Base-by-base conservation (phyloP, 1,140 invertebrate genomes). In the Drosophila tristis region DNA sequence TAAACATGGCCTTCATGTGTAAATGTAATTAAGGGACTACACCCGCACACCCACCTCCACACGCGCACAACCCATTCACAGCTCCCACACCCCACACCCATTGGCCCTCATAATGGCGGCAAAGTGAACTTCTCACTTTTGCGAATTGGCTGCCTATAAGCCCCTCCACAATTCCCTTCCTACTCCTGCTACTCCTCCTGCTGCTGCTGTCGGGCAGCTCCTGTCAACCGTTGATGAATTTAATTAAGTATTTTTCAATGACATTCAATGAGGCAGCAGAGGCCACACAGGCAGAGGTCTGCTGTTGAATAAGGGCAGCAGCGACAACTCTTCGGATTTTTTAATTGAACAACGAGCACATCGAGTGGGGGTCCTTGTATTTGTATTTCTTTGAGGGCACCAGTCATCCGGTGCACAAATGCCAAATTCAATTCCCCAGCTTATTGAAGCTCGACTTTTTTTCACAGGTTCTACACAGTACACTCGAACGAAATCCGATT, bases 211-310 rank as follows among this genome's bases (percentile, higher is more conserved):
- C 31, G 49, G 63, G 58, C 74, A 68, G 55, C 58, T 73, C 79
- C 82, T 87, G 82, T 87, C 82, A 89, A 82, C 84, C 85, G 79
- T 80, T 89, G 79, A 89, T 87, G 79, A 87, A 89, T 87, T 89
- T 87, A 87, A 87, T 87, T 87, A 89, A 89, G 84, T 87, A 89
- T 80, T 89, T 74, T 87, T 77, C 82, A 86, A 87, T 82, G 82
- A 75, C 78, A 81, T 68, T 66, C 82, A 78, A 86, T 75, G 71
- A 72, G 72, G 26, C 58, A 54, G 43, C 16, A 25, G 43, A 2
- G 42, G 23, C 29, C 25, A 29, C 50, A 51, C 50, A 51, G 56
- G 26, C 48, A 55, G 47, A 48, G 60, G 8, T 26, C 5, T 29
- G 29, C 42, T 56, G 43, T 23, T 44, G 48, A 54, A 63, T 53